phyloP scores from a whole-genome alignment of 2,113 vertebrate species.

The Laticauda colubrina region DNA sequence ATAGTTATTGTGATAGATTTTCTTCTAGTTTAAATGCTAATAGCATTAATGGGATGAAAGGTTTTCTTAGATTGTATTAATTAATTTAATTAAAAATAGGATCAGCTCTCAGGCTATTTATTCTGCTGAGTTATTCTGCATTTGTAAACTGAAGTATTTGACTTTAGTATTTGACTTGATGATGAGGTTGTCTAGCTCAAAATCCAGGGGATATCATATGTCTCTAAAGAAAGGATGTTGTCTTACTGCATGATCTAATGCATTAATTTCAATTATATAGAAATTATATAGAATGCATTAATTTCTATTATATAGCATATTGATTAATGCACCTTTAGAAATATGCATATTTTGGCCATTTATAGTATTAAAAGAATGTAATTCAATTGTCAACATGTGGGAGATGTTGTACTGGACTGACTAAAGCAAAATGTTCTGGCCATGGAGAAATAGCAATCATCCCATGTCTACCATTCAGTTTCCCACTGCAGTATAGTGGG shows the following conservation, averaged over 20 bases:
- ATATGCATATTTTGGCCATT: no score
- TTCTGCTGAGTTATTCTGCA: conserved; percentile 6
- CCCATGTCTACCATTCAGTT: background rate
- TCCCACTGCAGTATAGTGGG: background rate
- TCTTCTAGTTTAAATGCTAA: conserved; percentile 24
- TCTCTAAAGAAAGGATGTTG: background rate
- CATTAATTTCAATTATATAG: background rate
- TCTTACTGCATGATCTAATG: background rate
- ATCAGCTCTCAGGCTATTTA: background rate
- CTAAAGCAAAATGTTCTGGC: background rate
- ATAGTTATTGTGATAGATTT: conserved; percentile 48
- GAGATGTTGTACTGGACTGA: background rate
- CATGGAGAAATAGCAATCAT: background rate
- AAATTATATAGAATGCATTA: background rate
- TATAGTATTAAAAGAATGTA: background rate
- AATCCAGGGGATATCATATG: background rate
- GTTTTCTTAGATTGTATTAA: background rate
- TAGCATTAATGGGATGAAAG: background rate
- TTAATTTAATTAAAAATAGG: background rate
- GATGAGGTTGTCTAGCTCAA: background rate
- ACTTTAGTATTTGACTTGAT: background rate
- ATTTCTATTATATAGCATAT: background rate
- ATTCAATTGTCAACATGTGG: background rate
- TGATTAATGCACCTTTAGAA: no score
- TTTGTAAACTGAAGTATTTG: conserved; percentile 54